A percentile compares a stretch with the other conserved stretches of the same genome.
Conservation (phyloP, 2,797 vertebrate species). For the Cephalopachus bancanus region DNA sequence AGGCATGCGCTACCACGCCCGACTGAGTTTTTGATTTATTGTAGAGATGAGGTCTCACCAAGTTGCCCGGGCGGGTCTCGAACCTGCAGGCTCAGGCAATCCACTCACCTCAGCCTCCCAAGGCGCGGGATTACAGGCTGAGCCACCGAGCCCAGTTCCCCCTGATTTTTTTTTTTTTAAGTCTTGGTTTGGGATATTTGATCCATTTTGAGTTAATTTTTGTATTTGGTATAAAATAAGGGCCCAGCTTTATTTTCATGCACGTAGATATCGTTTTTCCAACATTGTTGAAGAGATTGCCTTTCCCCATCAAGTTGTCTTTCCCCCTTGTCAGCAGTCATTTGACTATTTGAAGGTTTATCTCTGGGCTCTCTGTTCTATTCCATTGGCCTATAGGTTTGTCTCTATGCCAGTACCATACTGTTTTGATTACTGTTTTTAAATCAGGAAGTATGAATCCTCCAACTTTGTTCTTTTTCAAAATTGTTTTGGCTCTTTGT, state of each 20-base stretch:
- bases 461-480: neutral
- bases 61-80: too few relatives aligned
- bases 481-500: neutral
- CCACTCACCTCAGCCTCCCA: too few relatives aligned
- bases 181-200: too few relatives aligned
- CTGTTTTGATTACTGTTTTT: neutral
- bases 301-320: neutral
- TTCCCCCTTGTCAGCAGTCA: neutral
- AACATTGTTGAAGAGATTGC: neutral
- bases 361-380: neutral
- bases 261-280: neutral
- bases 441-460: neutral
- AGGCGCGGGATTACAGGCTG: too few relatives aligned
- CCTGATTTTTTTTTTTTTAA: too few relatives aligned
- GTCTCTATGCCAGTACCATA: neutral
- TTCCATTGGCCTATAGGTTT: neutral
- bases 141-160: too few relatives aligned
- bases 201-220: neutral
- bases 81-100: too few relatives aligned
- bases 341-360: neutral
- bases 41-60: too few relatives aligned
- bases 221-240: neutral
- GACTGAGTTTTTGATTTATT: too few relatives aligned
- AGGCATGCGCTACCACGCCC: too few relatives aligned
- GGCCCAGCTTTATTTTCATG: neutral